Evolutionary conservation across 2,888 invertebrate species (phyloP), one percentile per base, ranked within the genome.

Genomic region (Eristalinus sepulchralis): DNA sequence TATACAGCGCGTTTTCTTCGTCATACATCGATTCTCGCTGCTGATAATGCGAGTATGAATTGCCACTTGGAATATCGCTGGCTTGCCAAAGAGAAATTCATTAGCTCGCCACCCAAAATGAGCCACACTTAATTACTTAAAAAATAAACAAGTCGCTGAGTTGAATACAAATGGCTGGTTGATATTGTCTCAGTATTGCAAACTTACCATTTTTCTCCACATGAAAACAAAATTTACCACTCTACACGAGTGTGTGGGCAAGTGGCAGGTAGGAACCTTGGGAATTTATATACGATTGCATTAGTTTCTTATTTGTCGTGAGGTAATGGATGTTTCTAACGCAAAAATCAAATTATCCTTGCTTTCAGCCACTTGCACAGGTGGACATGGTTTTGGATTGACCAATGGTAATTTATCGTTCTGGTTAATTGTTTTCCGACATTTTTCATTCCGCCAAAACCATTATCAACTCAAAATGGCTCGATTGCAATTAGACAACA

Each of bases 1-100:
- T 31, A 57, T 60, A 36, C n/a, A 39, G 6, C 22, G 36, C 20
- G 17, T 71, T 66, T 24, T 60, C 5, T 67, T 60, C 10, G 31
- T 33, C n/a, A 22, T 59, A 39, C 57, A 34, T 10, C 22, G 34
- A 34, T 57, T 59, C 11, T 60, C 31, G 36, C 5, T n/a, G 17
- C 36, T n/a, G 55, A 13, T 10, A 66, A 66, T 80, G 53, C 60
- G 20, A 59, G 24, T 31, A 39, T 1, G 13, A 13, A 39, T 24
- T 31, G 34, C 33, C 36, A 67, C 60, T 67, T 73, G 11, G n/a
- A n/a, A 22, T 70, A 8, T 64, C 36, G 36, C 33, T 55, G 24
- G 47, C 34, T 70, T 22, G 64, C 70, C 70, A 78, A 73, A 79
- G 79, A 70, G 59, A 75, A 79, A 70, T 64, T 83, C 59, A 83